phyloP scores from a whole-genome alignment of 2,888 invertebrate species.

The Calameuta filiformis region DNA sequence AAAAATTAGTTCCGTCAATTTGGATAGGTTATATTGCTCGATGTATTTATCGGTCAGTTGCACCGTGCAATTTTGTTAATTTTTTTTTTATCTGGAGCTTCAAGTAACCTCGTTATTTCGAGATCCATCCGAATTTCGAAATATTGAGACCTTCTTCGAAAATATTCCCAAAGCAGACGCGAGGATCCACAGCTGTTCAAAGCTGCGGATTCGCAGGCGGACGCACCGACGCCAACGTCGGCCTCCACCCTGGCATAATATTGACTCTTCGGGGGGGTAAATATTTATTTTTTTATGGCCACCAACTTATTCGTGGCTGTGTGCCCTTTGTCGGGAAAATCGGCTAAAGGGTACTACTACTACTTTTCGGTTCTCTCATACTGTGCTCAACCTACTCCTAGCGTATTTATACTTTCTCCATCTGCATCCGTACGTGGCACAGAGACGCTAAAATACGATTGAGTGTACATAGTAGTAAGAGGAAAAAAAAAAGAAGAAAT shows the following conservation, averaged over 20 bases:
- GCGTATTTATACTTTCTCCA: not conserved
- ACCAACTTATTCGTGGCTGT: not conserved
- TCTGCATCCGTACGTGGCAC: not conserved
- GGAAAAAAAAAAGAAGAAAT: not conserved
- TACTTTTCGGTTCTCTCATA: not conserved
- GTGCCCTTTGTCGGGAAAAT: not conserved
- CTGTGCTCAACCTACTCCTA: not conserved
- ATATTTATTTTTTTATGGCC: not conserved
- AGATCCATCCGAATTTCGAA: not conserved
- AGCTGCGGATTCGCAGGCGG: not conserved
- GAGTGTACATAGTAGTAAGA: not conserved
- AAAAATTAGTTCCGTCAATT: not conserved
- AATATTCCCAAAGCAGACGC: not conserved
- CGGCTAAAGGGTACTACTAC: not conserved
- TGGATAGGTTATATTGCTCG: not conserved
- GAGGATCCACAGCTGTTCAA: not conserved
- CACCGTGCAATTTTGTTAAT: not conserved
- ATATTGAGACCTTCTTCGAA: not conserved
- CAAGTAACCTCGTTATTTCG: no score
- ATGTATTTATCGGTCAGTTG: not conserved
- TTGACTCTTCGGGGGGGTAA: slow-evolving; percentile 2
- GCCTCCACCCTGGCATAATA: not conserved
- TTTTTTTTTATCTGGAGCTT: no score
- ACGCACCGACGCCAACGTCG: not conserved
- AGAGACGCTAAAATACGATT: not conserved